Conservation (phyloP, 1,140 invertebrate species). For the Diachasma alloeum region DNA sequence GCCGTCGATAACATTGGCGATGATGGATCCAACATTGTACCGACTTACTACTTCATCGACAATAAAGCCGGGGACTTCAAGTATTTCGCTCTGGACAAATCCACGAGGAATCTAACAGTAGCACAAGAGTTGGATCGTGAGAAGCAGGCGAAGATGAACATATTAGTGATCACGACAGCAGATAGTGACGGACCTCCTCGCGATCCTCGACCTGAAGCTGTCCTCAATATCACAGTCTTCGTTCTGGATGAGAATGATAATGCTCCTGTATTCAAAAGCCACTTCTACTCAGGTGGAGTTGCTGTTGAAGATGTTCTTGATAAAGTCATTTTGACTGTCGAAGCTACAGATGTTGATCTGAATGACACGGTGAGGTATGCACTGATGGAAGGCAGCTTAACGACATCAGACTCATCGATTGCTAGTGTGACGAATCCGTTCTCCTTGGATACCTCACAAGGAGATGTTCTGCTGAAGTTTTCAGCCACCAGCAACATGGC, state of each 20-base stretch:
- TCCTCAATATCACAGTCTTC: constrained; percentile 58
- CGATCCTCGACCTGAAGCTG: constrained; percentile 40
- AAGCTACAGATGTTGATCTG: constrained; percentile 63
- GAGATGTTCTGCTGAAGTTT: constrained; percentile 61
- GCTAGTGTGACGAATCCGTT: constrained; percentile 51
- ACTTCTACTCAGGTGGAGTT: constrained; percentile 62
- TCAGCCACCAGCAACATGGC: constrained; percentile 62
- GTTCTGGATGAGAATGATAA: constrained; percentile 66
- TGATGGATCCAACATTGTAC: constrained; percentile 43
- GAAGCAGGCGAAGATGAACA: constrained; percentile 42
- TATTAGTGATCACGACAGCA: constrained; percentile 56
- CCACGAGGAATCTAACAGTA: constrained; percentile 51
- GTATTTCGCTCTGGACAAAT: constrained; percentile 54
- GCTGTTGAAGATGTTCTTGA: constrained; percentile 55
- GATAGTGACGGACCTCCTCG: constrained; percentile 44
- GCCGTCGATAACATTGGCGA: constrained; percentile 63
- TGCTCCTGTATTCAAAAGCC: constrained; percentile 59
- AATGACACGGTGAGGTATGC: constrained; percentile 57
- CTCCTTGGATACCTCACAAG: constrained; percentile 50
- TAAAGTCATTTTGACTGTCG: constrained; percentile 58
- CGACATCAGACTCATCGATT: constrained; percentile 44
- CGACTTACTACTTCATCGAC: constrained; percentile 61
- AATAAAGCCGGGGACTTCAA: constrained; percentile 58
- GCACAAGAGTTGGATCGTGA: constrained; percentile 56
- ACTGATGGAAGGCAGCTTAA: constrained; percentile 55